These are phyloP conservation scores for Lasioglossum zephyrum DNA, from an alignment of 2,888 invertebrate genomes.

Conservation along the genomic window DNA sequence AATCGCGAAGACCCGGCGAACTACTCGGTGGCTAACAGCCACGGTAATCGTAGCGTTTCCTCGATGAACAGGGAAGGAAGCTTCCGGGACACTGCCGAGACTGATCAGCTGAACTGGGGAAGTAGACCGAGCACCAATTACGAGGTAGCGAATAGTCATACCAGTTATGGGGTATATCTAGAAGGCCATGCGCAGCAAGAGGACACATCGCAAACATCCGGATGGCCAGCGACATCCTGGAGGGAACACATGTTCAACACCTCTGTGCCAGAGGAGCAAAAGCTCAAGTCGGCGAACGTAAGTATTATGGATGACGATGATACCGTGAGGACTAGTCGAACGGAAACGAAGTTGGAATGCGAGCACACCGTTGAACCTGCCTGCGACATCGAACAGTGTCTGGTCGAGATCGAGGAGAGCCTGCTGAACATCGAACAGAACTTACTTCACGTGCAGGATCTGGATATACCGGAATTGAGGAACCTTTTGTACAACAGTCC, in stretches of 20 bases:
- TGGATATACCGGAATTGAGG: constrained; percentile 78
- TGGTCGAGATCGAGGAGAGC: constrained; percentile 80
- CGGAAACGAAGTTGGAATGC: constrained; percentile 39
- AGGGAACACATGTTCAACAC: constrained; percentile 11
- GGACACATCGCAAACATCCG: constrained; percentile 29
- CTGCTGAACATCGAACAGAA: constrained; percentile 79
- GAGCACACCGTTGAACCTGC: constrained; percentile 42
- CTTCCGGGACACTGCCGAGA: constrained; percentile 32
- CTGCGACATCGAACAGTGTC: constrained; percentile 78
- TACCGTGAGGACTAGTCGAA: not conserved
- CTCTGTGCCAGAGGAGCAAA: constrained; percentile 6
- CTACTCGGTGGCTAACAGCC: constrained; percentile 75
- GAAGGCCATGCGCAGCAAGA: constrained; percentile 69
- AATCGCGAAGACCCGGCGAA: constrained; percentile 42
- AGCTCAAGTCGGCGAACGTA: not conserved
- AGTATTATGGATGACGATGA: not conserved
- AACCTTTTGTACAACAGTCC: constrained; percentile 77
- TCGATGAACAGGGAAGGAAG: constrained; percentile 64
- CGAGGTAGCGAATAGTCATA: constrained; percentile 78
- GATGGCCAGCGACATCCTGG: constrained; percentile 57
- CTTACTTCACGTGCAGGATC: constrained; percentile 77
- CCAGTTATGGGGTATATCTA: constrained; percentile 76
- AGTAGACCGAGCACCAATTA: constrained; percentile 62
- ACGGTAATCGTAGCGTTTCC: constrained; percentile 69
- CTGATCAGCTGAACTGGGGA: constrained; percentile 55